Evolutionary conservation across 2,888 invertebrate genomes (phyloP).

Genomic region (Papilio demoleus): DNA sequence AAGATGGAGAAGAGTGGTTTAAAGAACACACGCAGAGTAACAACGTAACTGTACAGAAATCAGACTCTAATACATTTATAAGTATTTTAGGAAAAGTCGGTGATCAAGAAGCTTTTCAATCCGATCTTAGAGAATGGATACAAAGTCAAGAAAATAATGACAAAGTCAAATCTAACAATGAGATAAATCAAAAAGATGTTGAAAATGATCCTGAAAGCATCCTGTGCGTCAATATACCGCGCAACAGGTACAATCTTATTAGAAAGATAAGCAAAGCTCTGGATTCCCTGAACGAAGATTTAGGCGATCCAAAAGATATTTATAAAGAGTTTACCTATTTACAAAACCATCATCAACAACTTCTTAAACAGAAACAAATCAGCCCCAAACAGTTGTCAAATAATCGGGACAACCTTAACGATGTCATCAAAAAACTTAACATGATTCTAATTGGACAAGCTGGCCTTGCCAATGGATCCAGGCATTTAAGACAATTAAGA

Average conservation of each 20-base stretch:
- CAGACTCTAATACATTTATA: constrained; percentile 67
- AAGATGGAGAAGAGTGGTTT: constrained; percentile 77
- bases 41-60: constrained; percentile 65
- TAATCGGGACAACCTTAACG: constrained; percentile 70
- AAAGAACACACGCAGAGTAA: constrained; percentile 60
- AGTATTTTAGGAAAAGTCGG: constrained; percentile 76
- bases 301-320: constrained; percentile 79
- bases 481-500: constrained; percentile 73
- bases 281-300: constrained; percentile 67
- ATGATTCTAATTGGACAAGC: constrained; percentile 85
- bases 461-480: constrained; percentile 79
- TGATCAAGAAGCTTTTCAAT: constrained; percentile 81
- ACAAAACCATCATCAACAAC: constrained; percentile 72
- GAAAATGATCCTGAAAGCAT: constrained; percentile 29
- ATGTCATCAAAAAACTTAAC: constrained; percentile 77
- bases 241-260: constrained; percentile 62
- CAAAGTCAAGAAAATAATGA: constrained; percentile 47
- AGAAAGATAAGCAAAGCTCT: constrained; percentile 64
- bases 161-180: constrained; percentile 44
- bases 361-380: constrained; percentile 64
- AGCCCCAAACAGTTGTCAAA: constrained; percentile 62
- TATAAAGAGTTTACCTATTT: constrained; percentile 71
- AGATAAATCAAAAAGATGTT: constrained; percentile 41
- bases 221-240: constrained; percentile 60
- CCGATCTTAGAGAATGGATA: constrained; percentile 72